Evolutionary conservation across 1,140 invertebrate genomes (phyloP).

Genomic region (Luehdorfia chinensis): DNA sequence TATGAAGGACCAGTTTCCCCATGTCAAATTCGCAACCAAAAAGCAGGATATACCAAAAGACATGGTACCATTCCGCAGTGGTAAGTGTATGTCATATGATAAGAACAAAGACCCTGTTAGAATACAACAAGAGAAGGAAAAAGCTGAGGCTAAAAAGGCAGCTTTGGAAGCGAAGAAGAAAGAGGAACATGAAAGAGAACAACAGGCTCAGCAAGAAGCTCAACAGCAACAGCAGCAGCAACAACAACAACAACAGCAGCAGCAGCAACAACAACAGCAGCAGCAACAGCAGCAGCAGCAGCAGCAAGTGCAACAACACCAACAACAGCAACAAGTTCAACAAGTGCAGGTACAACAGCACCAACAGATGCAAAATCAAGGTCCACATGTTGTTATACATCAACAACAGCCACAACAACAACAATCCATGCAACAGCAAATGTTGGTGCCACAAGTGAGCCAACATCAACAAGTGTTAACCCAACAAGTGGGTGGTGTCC

Average conservation of each 20-base stretch:
- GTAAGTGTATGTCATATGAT: constrained; percentile 69
- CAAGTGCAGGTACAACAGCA: constrained; percentile 54
- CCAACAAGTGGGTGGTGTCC: constrained; percentile 55
- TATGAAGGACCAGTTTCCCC: constrained; percentile 88
- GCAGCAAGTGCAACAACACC: constrained; percentile 34
- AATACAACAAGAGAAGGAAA: constrained; percentile 70
- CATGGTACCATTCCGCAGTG: constrained; percentile 72
- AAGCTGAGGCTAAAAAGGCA: constrained; percentile 65
- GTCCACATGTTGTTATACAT: constrained; percentile 66
- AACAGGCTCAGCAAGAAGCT: constrained; percentile 60
- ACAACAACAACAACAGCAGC: constrained; percentile 59
- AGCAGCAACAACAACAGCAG: constrained; percentile 51
- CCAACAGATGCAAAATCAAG: constrained; percentile 68
- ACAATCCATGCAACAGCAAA: constrained; percentile 69
- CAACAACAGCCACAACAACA: constrained; percentile 70
- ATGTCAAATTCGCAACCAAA: constrained; percentile 82
- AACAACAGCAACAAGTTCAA: constrained; percentile 57
- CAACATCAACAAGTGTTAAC: constrained; percentile 73
- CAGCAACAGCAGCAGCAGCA: constrained; percentile 57
- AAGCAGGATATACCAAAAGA: constrained; percentile 80
- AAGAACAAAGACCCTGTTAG: constrained; percentile 73
- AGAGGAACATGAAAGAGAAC: constrained; percentile 60
- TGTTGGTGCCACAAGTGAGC: constrained; percentile 69
- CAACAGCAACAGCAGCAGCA: constrained; percentile 60
- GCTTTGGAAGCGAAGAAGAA: constrained; percentile 72